phyloP scores from a whole-genome alignment of 2,113 vertebrate species.

The Tamias sibiricus region DNA sequence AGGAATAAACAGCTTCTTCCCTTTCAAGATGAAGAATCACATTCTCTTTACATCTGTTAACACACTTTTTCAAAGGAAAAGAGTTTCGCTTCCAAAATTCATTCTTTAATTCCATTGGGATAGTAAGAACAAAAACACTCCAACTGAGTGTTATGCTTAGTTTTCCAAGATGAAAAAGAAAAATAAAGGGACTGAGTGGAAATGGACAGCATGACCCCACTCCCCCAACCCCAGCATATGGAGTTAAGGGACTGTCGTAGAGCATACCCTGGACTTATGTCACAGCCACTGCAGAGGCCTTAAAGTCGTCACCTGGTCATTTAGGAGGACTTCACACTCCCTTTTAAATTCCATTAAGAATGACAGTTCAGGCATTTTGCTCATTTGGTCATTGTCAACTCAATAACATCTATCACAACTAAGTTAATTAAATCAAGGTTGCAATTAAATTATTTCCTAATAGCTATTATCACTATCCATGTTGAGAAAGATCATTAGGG shows the following conservation, averaged over 20 bases:
- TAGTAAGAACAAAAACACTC: slow-evolving; percentile 30
- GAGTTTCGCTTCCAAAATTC: background rate
- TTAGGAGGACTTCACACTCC: background rate
- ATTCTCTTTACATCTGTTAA: slow-evolving; percentile 56
- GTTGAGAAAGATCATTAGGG: background rate
- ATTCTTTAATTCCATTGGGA: slow-evolving; percentile 50
- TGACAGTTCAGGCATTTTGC: background rate
- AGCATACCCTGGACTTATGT: background rate
- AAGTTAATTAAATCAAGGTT: background rate
- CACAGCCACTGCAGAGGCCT: background rate
- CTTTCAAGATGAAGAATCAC: slow-evolving; percentile 49
- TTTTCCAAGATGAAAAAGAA: background rate
- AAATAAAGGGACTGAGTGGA: background rate
- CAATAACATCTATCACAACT: background rate
- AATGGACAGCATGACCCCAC: background rate
- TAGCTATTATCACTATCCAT: background rate
- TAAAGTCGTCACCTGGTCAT: background rate
- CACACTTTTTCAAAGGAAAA: slow-evolving; percentile 56
- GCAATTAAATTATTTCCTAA: background rate
- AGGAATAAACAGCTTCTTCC: slow-evolving; percentile 52
- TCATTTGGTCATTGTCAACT: background rate
- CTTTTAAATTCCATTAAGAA: background rate
- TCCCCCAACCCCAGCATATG: background rate
- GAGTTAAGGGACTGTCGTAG: background rate
- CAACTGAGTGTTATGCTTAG: background rate